Percentiles rank a stretch among this genome's conserved stretches.
These are phyloP conservation scores for Diachrysia chrysitis DNA, from an alignment of 2,888 invertebrate genomes.

Conservation along the genomic window DNA sequence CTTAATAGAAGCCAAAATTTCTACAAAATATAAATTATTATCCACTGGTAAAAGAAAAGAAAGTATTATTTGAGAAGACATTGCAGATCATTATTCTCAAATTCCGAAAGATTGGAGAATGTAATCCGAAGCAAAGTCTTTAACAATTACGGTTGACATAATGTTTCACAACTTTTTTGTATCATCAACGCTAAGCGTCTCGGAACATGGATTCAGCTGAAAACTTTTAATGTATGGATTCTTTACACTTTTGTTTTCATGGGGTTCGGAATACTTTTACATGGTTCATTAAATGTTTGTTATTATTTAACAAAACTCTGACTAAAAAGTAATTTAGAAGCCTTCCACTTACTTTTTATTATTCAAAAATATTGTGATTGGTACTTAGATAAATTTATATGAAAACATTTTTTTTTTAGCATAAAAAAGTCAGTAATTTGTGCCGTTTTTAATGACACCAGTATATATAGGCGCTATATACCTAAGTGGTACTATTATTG, in stretches of 20 bases:
- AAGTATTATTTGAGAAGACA: neutral
- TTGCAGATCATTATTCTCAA: conserved; percentile 44
- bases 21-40: too few species aligned
- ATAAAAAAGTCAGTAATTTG: too few species aligned
- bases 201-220: conserved; percentile 34
- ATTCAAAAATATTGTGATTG: too few species aligned
- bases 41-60: neutral
- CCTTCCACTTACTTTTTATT: too few species aligned
- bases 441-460: too few species aligned
- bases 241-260: conserved; percentile 11
- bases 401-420: too few species aligned
- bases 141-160: conserved; percentile 55
- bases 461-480: too few species aligned
- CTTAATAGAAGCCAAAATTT: too few species aligned
- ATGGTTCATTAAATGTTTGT: neutral
- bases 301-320: neutral
- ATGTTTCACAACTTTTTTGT: conserved; percentile 51
- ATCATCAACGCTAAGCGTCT: conserved; percentile 32
- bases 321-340: too few species aligned
- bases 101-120: conserved; percentile 36
- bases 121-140: conserved; percentile 47
- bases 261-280: conserved; percentile 12
- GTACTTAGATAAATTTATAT: too few species aligned
- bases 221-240: conserved; percentile 43
- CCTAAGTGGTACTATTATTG: too few species aligned